Evolutionary conservation across 2,888 invertebrate genomes (phyloP).

Genomic region (Ligdia adustata): DNA sequence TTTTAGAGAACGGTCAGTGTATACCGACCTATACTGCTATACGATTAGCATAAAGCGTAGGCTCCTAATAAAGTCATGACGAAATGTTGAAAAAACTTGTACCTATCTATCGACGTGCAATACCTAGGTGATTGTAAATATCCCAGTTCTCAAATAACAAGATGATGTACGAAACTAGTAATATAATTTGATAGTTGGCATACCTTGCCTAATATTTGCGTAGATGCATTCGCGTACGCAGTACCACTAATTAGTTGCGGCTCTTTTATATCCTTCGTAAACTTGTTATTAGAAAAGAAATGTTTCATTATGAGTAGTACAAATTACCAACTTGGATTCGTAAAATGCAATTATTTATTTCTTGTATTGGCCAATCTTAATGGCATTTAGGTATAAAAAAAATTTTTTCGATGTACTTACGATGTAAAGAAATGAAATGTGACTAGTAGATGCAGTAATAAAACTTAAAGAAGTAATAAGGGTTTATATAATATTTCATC

Average conservation of each 20-base stretch:
- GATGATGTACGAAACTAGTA: constrained; percentile 24
- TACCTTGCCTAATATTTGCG: constrained; percentile 19
- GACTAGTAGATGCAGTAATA: too few species aligned
- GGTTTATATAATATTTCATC: too few species aligned
- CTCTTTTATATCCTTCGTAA: background rate
- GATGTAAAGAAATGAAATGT: too few species aligned
- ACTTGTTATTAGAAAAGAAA: constrained; percentile 4
- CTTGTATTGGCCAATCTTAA: too few species aligned
- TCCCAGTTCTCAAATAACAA: constrained; percentile 13
- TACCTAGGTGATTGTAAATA: constrained; percentile 30
- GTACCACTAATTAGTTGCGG: constrained; percentile 6
- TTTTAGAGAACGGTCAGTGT: constrained; percentile 6
- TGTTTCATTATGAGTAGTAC: background rate
- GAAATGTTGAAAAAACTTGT: constrained; percentile 33
- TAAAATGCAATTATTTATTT: too few species aligned
- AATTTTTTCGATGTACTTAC: too few species aligned
- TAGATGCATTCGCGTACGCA: background rate
- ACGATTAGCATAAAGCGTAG: constrained; percentile 15
- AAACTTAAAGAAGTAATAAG: too few species aligned
- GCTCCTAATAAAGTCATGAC: constrained; percentile 18
- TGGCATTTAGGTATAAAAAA: too few species aligned
- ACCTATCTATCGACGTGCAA: constrained; percentile 25
- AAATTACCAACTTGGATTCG: too few species aligned
- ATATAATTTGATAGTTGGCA: constrained; percentile 20
- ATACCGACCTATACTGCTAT: too few species aligned